Evolutionary conservation across 2,888 invertebrate species (phyloP).

Genomic region (Noctua fimbriata): DNA sequence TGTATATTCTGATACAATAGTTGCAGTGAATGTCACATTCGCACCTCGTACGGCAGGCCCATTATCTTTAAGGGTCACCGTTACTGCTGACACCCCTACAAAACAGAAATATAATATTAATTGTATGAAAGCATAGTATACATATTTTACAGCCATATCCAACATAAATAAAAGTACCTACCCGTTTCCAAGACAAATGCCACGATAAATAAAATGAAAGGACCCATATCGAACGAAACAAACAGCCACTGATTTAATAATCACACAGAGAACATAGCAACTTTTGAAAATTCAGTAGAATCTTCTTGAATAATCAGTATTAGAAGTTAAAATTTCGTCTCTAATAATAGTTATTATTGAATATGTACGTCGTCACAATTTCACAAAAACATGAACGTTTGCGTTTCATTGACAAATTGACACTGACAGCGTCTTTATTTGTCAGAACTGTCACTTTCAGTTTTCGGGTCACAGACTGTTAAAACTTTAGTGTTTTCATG

Average conservation of each 20-base stretch:
- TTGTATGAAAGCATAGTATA: background rate
- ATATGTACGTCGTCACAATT: slow-evolving; percentile 76
- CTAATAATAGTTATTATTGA: slow-evolving; percentile 56
- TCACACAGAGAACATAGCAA: slow-evolving; percentile 57
- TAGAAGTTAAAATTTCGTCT: slow-evolving; percentile 36
- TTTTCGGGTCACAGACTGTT: background rate
- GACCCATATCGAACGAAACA: slow-evolving; percentile 73
- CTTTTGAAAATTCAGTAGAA: slow-evolving; percentile 14
- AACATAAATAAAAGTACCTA: slow-evolving; percentile 67
- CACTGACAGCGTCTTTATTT: slow-evolving; percentile 46
- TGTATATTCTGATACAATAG: slow-evolving; percentile 83
- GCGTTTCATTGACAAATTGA: slow-evolving; percentile 52
- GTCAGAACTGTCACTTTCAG: background rate
- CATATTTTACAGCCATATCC: background rate
- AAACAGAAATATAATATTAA: slow-evolving; percentile 49
- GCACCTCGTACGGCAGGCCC: slow-evolving; percentile 94
- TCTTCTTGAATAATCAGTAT: slow-evolving; percentile 30
- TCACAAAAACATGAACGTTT: slow-evolving; percentile 67
- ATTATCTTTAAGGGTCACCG: slow-evolving; percentile 90
- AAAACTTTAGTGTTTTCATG: background rate
- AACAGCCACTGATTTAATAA: slow-evolving; percentile 37
- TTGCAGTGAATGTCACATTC: slow-evolving; percentile 92
- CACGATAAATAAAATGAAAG: slow-evolving; percentile 75
- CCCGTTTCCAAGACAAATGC: slow-evolving; percentile 76
- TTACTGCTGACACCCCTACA: slow-evolving; percentile 76